Evolutionary conservation across 1,140 invertebrate species (phyloP), one percentile per base, ranked within the genome.

Genomic region (Drosophila elegans): DNA sequence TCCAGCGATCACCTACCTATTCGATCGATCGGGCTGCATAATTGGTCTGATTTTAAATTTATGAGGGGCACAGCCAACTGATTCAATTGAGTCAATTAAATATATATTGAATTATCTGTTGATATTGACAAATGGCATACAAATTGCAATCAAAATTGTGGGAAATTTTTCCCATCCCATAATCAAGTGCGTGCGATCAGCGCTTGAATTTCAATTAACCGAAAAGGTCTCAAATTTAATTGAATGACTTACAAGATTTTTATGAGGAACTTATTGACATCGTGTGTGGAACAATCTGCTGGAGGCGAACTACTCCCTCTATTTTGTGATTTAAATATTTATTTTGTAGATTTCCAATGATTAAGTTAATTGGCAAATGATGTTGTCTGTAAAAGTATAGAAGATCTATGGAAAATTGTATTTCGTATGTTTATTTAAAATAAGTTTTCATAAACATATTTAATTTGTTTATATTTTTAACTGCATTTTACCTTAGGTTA

Each of bases 41-140:
- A 84, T 85, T 83, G 81, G 80, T 55, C 61, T 66, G 80, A 83
- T 83, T 83, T 80, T 39, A 49, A 80, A 84, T 85, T 83, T 83
- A 81, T 73, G 80, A 80, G 52, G 71, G 41, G 42, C 66, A 45
- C 48, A 52, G 68, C 52, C 57, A 61, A 73, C 53, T 77, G 81
- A 85, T 85, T 84, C 80, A 84, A 84, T 85, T 84, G 80, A 84
- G 42, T 84, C 77, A 84, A 84, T 84, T 84, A 67, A 79, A 76
- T 54, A 68, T 68, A 80, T 85, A 85, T 84, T 84, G 66, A 84
- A 85, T 84, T 84, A 85, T 84, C 73, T 80, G 81, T 84, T 84
- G 81, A 83, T 83, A 83, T 83, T 83, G 80, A 83, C 78, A 84
- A 83, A 83, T 83, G 72, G 80, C 81, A 80, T 71, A 36, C 36